phyloP scores from a whole-genome alignment of 2,888 invertebrate genomes.

The Lithophane semibrunnea region DNA sequence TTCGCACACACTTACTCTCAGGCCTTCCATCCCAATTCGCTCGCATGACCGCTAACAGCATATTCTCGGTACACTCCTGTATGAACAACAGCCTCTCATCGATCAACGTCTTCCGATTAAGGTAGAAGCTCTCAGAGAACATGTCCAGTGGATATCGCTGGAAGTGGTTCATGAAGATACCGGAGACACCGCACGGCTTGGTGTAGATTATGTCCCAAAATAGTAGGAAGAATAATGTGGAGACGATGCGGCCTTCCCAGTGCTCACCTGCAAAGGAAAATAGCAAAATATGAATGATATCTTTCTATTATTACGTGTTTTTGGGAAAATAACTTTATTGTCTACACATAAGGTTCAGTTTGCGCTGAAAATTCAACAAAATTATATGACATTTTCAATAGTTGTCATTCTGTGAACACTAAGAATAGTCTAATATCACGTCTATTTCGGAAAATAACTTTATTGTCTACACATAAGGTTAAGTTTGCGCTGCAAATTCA shows the following conservation, averaged over 20 bases:
- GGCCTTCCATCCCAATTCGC: constrained; percentile 86
- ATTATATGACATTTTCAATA: too few species aligned
- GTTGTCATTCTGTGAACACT: too few species aligned
- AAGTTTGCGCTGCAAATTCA: too few species aligned
- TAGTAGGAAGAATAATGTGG: constrained; percentile 91
- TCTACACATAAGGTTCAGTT: too few species aligned
- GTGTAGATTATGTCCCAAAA: constrained; percentile 95
- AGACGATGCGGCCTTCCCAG: constrained; percentile 92
- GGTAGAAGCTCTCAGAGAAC: constrained; percentile 92
- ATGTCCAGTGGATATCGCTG: constrained; percentile 94
- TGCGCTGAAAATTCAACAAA: too few species aligned
- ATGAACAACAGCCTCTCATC: constrained; percentile 76
- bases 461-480: too few species aligned
- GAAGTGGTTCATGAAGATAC: constrained; percentile 92
- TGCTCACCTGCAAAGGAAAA: constrained; percentile 90
- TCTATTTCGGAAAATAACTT: too few species aligned
- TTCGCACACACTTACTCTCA: constrained; percentile 68
- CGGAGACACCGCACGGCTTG: constrained; percentile 82
- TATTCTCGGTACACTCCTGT: constrained; percentile 77
- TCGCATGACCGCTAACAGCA: constrained; percentile 84
- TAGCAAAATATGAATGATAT: too few species aligned
- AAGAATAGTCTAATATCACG: too few species aligned
- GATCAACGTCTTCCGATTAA: constrained; percentile 91
- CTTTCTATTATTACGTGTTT: too few species aligned
- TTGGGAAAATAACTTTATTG: too few species aligned